Base-by-base conservation (phyloP, 2,888 invertebrate species). In the Salticus scenicus region DNA sequence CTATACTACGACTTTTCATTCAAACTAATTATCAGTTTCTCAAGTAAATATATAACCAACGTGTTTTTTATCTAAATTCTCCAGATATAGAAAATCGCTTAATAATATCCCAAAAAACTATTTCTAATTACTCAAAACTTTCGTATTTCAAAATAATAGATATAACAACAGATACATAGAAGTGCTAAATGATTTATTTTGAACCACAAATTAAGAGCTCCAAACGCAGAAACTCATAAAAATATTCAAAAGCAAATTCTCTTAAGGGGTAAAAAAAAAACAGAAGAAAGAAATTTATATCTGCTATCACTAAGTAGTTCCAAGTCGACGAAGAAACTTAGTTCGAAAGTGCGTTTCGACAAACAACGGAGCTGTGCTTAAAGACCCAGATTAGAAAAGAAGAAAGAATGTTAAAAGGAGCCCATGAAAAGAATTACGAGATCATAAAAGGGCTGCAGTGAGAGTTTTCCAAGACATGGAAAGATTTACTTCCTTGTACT, bases 391-490 rank as follows among this genome's bases (percentile, higher is more conserved):
- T 72, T 73, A 80, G 30, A 37, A 70, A 41, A 63, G 74, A 42
- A 75, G 66, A 75, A 67, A 63, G 66, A 75, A 71, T 83, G 76
- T 76, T 83, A 83, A 83, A 66, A 72, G 82, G 66, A 51, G 41
- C 28, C 33, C 72, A 30, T 12, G 20, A 33, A 28, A 76, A 76
- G 82, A 83, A 83, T 83, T 83, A 83, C 82, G 82, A 83, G 82
- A 83, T 76, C 82, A 76, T 83, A 83, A 83, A 83, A 76, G 76
- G 71, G 51, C 42, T 51, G 30, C 67, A 83, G 82, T 76, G 82
- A 83, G 72, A 83, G 76, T 71, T 74, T 81, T 69, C 67, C 41
- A 51, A 69, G 81, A 37, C 66, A 69, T 7, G 47, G 37, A 20
- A 47, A 83, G 76, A 83, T 83, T 83, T 83, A 83, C 82, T 63